Evolutionary conservation across 2,888 invertebrate species (phyloP).

Genomic region (Drosophila vallismaia): DNA sequence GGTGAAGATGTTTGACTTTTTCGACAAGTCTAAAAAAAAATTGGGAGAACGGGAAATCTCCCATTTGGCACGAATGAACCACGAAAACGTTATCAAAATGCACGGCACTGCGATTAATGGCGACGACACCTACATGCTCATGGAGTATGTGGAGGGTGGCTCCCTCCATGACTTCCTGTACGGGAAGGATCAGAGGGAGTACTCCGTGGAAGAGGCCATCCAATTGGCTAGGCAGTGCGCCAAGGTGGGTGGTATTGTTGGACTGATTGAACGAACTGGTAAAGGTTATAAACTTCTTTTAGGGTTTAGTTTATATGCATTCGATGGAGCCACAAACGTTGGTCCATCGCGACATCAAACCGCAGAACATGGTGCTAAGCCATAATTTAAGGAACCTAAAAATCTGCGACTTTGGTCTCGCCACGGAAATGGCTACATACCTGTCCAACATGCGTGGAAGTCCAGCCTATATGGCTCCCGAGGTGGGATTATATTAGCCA

Average conservation of each 20-base stretch:
- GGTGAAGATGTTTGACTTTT: constrained; percentile 6
- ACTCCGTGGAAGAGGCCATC: constrained; percentile 9
- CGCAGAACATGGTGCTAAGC: constrained; percentile 18
- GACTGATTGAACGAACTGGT: no score
- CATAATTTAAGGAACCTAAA: background rate
- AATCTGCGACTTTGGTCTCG: constrained; percentile 22
- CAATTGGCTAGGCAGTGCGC: constrained; percentile 14
- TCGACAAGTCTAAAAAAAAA: background rate
- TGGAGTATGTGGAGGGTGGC: constrained; percentile 19
- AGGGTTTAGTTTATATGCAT: constrained; percentile 12
- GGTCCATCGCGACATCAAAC: constrained; percentile 25
- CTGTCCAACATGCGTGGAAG: constrained; percentile 3
- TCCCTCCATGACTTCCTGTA: constrained; percentile 15
- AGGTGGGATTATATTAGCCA: background rate
- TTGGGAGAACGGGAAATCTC: constrained; percentile 17
- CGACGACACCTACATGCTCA: constrained; percentile 11
- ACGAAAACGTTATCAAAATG: constrained; percentile 21
- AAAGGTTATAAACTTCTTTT: background rate
- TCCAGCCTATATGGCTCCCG: constrained; percentile 26
- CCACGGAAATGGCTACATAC: constrained; percentile 19
- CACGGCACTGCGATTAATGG: background rate
- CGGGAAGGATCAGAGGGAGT: constrained; percentile 1
- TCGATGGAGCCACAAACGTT: constrained; percentile 6
- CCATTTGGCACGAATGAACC: constrained; percentile 3
- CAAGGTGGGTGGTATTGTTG: background rate